Evolutionary conservation across 64 coral and sea anemone genomes (phyloP).

Genomic region (Platygyra sinensis): DNA sequence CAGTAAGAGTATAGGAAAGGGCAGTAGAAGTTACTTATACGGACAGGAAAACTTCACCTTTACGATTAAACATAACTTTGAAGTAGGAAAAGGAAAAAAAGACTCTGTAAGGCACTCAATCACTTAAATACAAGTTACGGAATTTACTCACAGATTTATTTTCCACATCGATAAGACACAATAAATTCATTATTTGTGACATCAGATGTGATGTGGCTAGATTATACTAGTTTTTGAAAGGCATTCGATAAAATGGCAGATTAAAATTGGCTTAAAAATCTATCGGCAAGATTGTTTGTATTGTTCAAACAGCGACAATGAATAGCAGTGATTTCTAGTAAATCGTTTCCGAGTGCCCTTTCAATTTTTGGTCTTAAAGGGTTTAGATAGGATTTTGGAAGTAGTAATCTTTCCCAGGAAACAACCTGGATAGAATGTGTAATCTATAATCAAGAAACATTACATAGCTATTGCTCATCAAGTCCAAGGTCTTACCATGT

Average conservation of each 20-base stretch:
- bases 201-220: conserved; percentile 15
- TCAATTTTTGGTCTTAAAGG: background rate
- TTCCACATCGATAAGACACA: conserved; percentile 16
- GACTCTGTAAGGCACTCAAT: background rate
- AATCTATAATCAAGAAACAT: background rate
- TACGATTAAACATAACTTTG: background rate
- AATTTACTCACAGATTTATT: background rate
- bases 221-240: background rate
- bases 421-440: background rate
- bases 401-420: background rate
- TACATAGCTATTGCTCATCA: conserved; percentile 1
- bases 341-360: conserved; percentile 24
- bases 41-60: background rate
- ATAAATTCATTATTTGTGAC: conserved; percentile 1
- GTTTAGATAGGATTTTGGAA: background rate
- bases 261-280: conserved; percentile 26
- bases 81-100: background rate
- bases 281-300: conserved; percentile 9
- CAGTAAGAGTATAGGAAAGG: background rate
- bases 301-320: background rate
- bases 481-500: background rate
- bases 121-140: background rate
- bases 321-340: background rate
- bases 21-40: background rate
- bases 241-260: conserved; percentile 6